phyloP scores from a whole-genome alignment of 2,888 invertebrate genomes.

The Diloba caeruleocephala region DNA sequence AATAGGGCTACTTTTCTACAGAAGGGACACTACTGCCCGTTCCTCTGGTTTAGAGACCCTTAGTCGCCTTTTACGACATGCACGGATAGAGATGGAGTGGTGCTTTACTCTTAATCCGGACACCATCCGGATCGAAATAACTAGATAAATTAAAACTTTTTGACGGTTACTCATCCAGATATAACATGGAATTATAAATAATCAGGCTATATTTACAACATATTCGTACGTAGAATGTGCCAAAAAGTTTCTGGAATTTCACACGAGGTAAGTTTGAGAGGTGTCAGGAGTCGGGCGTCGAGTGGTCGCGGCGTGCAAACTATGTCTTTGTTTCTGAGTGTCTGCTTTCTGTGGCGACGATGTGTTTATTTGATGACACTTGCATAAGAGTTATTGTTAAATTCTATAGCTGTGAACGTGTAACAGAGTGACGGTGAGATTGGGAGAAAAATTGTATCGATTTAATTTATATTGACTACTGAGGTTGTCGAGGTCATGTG shows the following conservation, averaged over 20 bases:
- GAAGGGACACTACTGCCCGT: too few species aligned
- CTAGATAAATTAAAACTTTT: too few species aligned
- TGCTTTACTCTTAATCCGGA: too few species aligned
- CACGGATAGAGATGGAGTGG: too few species aligned
- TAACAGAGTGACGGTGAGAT: not conserved
- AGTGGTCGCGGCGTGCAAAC: conserved; percentile 74
- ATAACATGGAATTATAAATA: conserved; percentile 14
- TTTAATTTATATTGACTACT: too few species aligned
- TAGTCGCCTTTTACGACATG: too few species aligned
- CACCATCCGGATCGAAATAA: too few species aligned
- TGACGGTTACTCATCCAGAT: too few species aligned
- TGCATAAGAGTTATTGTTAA: conserved; percentile 59
- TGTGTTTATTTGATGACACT: conserved; percentile 67
- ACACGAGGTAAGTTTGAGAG: conserved; percentile 71
- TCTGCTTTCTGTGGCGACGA: conserved; percentile 59
- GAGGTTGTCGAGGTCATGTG: too few species aligned
- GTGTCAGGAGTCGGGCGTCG: conserved; percentile 63
- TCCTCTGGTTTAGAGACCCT: too few species aligned
- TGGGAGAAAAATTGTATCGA: not conserved
- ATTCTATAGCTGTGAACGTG: conserved; percentile 18
- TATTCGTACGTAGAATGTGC: conserved; percentile 40
- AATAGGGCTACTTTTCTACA: too few species aligned
- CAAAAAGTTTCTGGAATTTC: conserved; percentile 55
- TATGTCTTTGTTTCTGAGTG: conserved; percentile 71
- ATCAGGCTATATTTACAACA: conserved; percentile 13